These are phyloP conservation scores for Pocota personata DNA, from an alignment of 2,888 invertebrate genomes.

Conservation along the genomic window DNA sequence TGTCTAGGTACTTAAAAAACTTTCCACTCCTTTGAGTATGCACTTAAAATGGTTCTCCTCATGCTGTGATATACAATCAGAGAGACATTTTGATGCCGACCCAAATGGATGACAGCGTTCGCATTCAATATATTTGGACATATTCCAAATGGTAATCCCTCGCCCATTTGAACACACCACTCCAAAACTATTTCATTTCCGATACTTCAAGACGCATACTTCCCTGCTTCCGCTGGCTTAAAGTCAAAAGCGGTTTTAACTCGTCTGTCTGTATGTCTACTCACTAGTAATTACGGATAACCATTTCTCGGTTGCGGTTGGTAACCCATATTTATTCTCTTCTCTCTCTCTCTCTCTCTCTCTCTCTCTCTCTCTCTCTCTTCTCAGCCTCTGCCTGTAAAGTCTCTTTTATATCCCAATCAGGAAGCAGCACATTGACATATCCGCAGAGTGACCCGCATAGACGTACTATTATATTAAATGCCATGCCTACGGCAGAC, in stretches of 20 bases:
- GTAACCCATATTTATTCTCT: slow-evolving; percentile 40
- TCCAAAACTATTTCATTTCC: slow-evolving; percentile 28
- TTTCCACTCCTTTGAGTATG: neutral
- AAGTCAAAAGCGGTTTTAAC: slow-evolving; percentile 6
- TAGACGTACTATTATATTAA: slow-evolving; percentile 11
- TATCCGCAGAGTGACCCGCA: slow-evolving; percentile 63
- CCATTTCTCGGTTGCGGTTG: slow-evolving; percentile 29
- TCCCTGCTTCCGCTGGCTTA: slow-evolving; percentile 52
- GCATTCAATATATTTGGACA: slow-evolving; percentile 45
- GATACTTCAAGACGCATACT: slow-evolving; percentile 36
- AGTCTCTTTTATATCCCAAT: slow-evolving; percentile 47
- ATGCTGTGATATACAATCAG: neutral
- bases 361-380: too few relatives aligned
- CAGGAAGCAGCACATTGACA: slow-evolving; percentile 61
- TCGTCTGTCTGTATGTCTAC: slow-evolving; percentile 25
- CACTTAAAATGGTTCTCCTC: slow-evolving; percentile 3
- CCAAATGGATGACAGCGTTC: slow-evolving; percentile 31
- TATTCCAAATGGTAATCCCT: slow-evolving; percentile 57
- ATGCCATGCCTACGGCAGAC: neutral
- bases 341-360: too few relatives aligned
- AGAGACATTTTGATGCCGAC: slow-evolving; percentile 40
- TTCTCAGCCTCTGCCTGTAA: neutral
- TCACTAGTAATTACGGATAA: slow-evolving; percentile 44
- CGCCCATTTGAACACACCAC: slow-evolving; percentile 22
- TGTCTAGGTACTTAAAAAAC: neutral